These are phyloP conservation scores for Pandemis heparana DNA, from an alignment of 2,888 invertebrate species.

Conservation along the genomic window DNA sequence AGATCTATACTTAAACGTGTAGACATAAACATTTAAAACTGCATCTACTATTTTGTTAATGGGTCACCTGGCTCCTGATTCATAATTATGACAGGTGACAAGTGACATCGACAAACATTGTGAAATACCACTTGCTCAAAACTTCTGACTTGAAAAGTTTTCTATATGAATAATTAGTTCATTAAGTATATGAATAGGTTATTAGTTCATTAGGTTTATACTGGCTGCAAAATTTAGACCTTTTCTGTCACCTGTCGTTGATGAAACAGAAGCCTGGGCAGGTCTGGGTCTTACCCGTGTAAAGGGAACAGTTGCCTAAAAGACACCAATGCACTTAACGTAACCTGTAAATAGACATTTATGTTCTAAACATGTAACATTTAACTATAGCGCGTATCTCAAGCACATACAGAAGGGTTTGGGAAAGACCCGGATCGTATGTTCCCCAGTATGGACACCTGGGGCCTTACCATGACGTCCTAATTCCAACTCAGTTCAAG, in stretches of 20 bases:
- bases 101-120: not conserved
- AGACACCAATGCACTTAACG: conserved; percentile 23
- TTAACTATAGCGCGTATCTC: conserved; percentile 24
- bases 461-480: too few species aligned
- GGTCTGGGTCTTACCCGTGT: conserved; percentile 26
- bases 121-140: too few species aligned
- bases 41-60: conserved; percentile 11
- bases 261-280: not conserved
- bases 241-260: not conserved
- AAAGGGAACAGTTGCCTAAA: conserved; percentile 5
- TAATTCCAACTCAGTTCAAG: too few species aligned
- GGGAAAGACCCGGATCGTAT: conserved; percentile 30
- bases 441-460: too few species aligned
- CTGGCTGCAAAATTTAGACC: not conserved
- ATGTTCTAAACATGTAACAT: conserved; percentile 36
- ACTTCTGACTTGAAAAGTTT: not conserved
- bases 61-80: conserved; percentile 15
- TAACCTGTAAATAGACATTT: conserved; percentile 36
- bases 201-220: not conserved
- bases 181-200: too few species aligned
- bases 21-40: conserved; percentile 22
- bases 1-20: conserved; percentile 12
- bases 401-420: conserved; percentile 9
- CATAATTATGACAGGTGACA: not conserved
- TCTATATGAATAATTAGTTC: too few species aligned